A percentile compares a stretch with the other conserved stretches of the same genome.
These are phyloP conservation scores for Aythya baeri DNA, from an alignment of 2,113 vertebrate species.

Conservation along the genomic window DNA sequence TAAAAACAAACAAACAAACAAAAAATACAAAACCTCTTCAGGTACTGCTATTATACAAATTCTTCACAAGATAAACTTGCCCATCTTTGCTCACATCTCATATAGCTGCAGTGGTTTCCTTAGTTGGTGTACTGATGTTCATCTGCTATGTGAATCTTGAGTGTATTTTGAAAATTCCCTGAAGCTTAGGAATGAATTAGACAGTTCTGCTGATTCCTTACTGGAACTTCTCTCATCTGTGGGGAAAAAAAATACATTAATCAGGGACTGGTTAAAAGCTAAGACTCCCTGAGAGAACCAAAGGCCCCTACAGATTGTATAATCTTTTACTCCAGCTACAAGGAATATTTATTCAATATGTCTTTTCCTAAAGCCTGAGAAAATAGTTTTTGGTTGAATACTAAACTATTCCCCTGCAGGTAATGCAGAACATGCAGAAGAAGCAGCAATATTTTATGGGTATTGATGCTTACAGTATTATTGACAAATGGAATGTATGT, in stretches of 20 bases:
- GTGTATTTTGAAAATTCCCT: neutral
- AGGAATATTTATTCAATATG: neutral
- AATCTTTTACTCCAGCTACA: neutral
- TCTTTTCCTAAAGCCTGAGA: neutral
- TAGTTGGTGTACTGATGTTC: neutral
- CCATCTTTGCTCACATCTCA: neutral
- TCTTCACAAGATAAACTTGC: neutral
- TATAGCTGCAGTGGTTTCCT: neutral
- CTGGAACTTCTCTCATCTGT: neutral
- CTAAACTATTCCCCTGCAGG: neutral
- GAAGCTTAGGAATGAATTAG: neutral
- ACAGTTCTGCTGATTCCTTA: neutral
- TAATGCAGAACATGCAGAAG: neutral
- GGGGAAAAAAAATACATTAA: neutral
- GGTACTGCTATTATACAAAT: neutral
- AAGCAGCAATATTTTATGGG: neutral
- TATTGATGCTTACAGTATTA: neutral
- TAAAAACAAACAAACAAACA: neutral
- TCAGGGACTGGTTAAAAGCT: neutral
- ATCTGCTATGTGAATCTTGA: neutral
- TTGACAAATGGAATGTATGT: neutral
- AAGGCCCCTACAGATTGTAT: neutral
- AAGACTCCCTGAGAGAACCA: neutral
- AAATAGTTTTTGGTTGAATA: neutral
- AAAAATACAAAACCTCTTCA: neutral